Evolutionary conservation across 2,797 vertebrate species (phyloP), one percentile per base, ranked within the genome.

Genomic region (Hoplostethus mediterraneus): DNA sequence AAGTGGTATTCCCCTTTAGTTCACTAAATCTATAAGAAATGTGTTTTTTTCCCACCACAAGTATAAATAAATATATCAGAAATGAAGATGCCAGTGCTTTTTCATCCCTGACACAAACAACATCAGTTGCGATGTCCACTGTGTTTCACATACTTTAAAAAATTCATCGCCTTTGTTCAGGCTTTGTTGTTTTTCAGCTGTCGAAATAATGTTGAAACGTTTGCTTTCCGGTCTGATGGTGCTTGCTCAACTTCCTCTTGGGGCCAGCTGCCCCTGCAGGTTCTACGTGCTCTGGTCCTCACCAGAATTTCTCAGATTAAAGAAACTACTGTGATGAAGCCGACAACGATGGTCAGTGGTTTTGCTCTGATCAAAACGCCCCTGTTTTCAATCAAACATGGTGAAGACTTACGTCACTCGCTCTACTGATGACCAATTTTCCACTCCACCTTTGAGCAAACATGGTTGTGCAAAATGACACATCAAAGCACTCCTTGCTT

Each of bases 181-280:
- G 1, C 45, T 63, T 36, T 48, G 21, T 69, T 48, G 51, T 55
- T 73, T 57, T 11, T 30, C 59, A 69, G 47, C 56, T 87, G 74
- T 62, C 80, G 80, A 82, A 70, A 89, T 74, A 72, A 54, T 85
- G 84, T 71, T 79, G 90, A 82, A 92, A 92, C 81, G 17, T 52
- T 79, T 81, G 68, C 59, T 89, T 92, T 91, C 90, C 88, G 83
- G 89, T 87, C 83, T 82, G 68, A 67, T 71, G 80, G 71, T 68
- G 67, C 73, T 64, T 93, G 86, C 91, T 87, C 83, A 93, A 91
- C 88, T 92, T 93, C 92, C 91, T 66, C 86, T 87, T 81, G 42
- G 17, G 54, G 33, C 53, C 67, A 80, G 71, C 70, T 72, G 76
- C 71, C 59, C 14, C 4, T 33, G 40, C 31, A 31, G 42, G 52